phyloP scores from a whole-genome alignment of 2,888 invertebrate species.

The Rhogogaster chlorosoma region DNA sequence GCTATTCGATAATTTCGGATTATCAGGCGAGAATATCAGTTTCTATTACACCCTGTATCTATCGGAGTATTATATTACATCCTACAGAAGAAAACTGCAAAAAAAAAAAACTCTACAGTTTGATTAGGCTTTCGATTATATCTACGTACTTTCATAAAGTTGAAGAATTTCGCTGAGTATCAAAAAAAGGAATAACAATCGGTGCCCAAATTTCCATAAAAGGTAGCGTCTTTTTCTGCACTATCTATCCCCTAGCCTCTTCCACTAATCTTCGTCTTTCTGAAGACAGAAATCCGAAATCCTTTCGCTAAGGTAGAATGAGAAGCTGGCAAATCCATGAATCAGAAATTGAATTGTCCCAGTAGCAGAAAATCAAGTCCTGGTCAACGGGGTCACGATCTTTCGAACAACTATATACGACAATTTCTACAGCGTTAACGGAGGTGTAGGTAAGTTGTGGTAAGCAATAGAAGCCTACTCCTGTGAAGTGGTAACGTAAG shows the following conservation, averaged over 20 bases:
- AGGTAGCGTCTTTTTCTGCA: neutral
- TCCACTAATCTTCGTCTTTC: neutral
- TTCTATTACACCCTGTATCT: neutral
- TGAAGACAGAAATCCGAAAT: neutral
- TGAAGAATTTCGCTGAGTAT: neutral
- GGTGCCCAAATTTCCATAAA: neutral
- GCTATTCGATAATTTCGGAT: constrained; percentile 6
- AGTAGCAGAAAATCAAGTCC: neutral
- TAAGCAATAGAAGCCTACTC: constrained; percentile 10
- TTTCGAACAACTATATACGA: constrained; percentile 22
- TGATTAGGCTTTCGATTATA: neutral
- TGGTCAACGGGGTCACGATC: neutral
- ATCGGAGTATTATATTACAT: neutral
- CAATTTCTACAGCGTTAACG: neutral
- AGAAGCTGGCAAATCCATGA: constrained; percentile 17
- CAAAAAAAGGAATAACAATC: too few species aligned
- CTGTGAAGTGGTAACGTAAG: neutral
- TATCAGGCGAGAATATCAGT: constrained; percentile 4
- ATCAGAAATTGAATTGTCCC: neutral
- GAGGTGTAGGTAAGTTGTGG: constrained; percentile 25
- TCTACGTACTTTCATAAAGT: neutral
- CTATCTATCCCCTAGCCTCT: neutral
- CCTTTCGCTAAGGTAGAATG: neutral
- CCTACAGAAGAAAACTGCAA: too few species aligned
- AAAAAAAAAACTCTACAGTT: neutral